Percentiles rank a stretch among this genome's conserved stretches.
These are phyloP conservation scores for Nemotelus pantherinus DNA, from an alignment of 2,888 invertebrate genomes.

Conservation along the genomic window DNA sequence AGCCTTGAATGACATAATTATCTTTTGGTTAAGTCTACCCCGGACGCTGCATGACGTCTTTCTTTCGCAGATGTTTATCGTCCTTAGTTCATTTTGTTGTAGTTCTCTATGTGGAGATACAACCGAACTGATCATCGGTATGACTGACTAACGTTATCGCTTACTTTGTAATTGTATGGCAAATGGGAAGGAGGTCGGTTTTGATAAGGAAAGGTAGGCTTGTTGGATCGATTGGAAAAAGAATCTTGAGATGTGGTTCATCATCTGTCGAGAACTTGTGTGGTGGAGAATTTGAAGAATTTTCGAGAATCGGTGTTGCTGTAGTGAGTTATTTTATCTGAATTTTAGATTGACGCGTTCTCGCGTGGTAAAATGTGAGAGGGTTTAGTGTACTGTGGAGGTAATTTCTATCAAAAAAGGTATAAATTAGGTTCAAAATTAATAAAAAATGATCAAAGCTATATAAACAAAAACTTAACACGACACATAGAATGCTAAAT, in stretches of 20 bases:
- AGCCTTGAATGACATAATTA: conserved; percentile 40
- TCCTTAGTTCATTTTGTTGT: conserved; percentile 15
- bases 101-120: background rate
- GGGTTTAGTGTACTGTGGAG: background rate
- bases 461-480: too few relatives aligned
- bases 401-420: background rate
- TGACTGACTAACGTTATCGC: background rate
- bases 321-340: too few relatives aligned
- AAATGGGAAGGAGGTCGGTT: too few relatives aligned
- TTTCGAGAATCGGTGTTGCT: too few relatives aligned
- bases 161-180: background rate
- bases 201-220: background rate
- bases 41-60: conserved; percentile 37
- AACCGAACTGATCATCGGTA: background rate
- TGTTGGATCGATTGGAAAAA: background rate
- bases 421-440: too few relatives aligned
- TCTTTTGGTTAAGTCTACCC: conserved; percentile 43
- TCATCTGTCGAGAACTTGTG: conserved; percentile 22
- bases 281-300: too few relatives aligned
- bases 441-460: too few relatives aligned
- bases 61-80: conserved; percentile 43
- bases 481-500: too few relatives aligned
- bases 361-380: background rate
- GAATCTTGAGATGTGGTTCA: background rate
- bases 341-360: background rate